Evolutionary conservation across 2,888 invertebrate species (phyloP), one percentile per base, ranked within the genome.

Genomic region (Sepiola atlantica): DNA sequence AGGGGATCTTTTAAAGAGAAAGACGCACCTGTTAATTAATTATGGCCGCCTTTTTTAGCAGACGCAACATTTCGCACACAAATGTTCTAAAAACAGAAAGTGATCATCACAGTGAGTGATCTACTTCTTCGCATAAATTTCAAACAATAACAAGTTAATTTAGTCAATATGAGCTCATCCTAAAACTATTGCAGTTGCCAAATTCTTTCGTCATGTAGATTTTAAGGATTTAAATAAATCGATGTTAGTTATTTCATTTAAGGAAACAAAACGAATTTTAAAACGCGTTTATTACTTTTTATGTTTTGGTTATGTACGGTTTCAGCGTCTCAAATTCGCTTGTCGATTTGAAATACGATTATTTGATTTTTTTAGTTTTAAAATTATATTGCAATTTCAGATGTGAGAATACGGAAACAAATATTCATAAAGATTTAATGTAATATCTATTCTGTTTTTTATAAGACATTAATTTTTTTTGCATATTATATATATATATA

Each of bases 41-140:
- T 77, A n/a, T 32, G n/a, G n/a, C n/a, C n/a, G n/a, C n/a, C 16
- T 45, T 45, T 45, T 45, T 45, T 77, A 77, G 77, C 77, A 77
- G 77, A 77, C 77, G 77, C 77, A 32, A n/a, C 32, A 77, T 77
- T 77, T 77, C n/a, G 77, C n/a, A 77, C 77, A 77, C 77, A n/a
- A 16, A n/a, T 77, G 32, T n/a, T 77, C 77, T 77, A 32, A 77
- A 77, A 77, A 77, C n/a, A 32, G n/a, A 45, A 45, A 45, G 8
- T 45, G 45, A 45, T 45, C 45, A 45, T 2, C n/a, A 77, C 28
- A n/a, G 16, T 12, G 14, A n/a, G 24, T 45, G 45, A 8, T 45
- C 45, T 8, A 45, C 14, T 12, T 77, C n/a, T 77, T 77, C 16
- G 77, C 77, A 77, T 77, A 77, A 77, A 77, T 77, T 77, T 77